phyloP scores from a whole-genome alignment of 2,797 vertebrate species.

The Pterois miles region DNA sequence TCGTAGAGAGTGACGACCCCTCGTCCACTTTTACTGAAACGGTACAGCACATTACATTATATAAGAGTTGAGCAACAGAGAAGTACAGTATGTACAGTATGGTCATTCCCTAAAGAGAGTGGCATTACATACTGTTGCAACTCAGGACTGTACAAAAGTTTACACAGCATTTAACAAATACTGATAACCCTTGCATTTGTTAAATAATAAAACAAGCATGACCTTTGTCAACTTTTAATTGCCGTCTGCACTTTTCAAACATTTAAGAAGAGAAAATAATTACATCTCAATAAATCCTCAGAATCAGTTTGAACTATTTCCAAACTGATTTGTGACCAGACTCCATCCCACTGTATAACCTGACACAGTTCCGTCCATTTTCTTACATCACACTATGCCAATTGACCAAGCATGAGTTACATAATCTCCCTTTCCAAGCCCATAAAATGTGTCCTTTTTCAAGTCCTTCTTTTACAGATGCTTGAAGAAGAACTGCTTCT shows the following conservation, averaged over 20 bases:
- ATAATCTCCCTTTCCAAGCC: background rate
- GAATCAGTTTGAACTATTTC: slow-evolving; percentile 43
- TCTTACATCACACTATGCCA: background rate
- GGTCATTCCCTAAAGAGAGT: background rate
- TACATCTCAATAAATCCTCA: slow-evolving; percentile 35
- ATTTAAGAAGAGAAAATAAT: slow-evolving; percentile 19
- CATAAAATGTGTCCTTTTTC: background rate
- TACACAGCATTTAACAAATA: background rate
- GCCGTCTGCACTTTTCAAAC: background rate
- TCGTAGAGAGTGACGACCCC: background rate
- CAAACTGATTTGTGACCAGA: slow-evolving; percentile 8
- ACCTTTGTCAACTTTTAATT: background rate
- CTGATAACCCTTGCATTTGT: background rate
- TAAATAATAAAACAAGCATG: slow-evolving; percentile 19
- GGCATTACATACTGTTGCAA: background rate
- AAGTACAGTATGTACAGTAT: background rate
- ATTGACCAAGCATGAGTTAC: background rate
- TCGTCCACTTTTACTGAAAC: slow-evolving; percentile 43
- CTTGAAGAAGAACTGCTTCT: background rate
- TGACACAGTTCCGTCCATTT: slow-evolving; percentile 55
- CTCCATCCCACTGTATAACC: slow-evolving; percentile 46
- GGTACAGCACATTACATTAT: slow-evolving; percentile 7
- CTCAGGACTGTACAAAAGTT: background rate
- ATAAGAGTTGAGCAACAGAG: slow-evolving; percentile 8
- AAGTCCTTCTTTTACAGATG: background rate